These are phyloP conservation scores for Sebastiscus albofasciatus DNA, from an alignment of 2,797 vertebrate genomes.

Conservation along the genomic window DNA sequence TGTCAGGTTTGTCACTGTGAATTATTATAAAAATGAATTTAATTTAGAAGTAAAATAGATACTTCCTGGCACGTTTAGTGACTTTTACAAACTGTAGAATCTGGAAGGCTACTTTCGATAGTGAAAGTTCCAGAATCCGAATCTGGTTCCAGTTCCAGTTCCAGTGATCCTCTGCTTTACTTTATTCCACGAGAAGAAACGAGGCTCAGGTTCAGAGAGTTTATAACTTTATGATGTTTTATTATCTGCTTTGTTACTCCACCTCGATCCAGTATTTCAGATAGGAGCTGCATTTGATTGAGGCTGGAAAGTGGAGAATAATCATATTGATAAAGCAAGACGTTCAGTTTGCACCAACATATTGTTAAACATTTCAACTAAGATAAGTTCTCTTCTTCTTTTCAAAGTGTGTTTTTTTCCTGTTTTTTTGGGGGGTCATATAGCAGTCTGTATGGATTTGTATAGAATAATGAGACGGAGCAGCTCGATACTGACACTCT, in stretches of 20 bases:
- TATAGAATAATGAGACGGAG: constrained; percentile 11
- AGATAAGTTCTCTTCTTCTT: not conserved
- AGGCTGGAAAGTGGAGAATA: not conserved
- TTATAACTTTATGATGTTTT: not conserved
- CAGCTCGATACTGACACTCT: constrained; percentile 83
- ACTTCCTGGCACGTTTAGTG: not conserved
- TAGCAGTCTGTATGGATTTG: constrained; percentile 4
- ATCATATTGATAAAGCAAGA: not conserved
- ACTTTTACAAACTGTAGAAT: not conserved
- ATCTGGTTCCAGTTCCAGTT: no score
- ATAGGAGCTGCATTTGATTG: not conserved
- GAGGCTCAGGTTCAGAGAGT: not conserved
- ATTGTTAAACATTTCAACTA: not conserved
- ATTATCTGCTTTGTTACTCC: not conserved
- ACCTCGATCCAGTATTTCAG: not conserved
- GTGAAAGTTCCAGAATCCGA: no score
- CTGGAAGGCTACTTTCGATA: not conserved
- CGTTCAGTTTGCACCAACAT: not conserved
- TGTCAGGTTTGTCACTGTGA: no score
- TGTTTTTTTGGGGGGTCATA: not conserved
- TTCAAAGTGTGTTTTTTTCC: not conserved
- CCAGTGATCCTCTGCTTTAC: not conserved
- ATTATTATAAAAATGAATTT: not conserved
- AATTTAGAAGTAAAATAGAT: not conserved
- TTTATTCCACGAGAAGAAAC: not conserved